A percentile compares a stretch with the other conserved stretches of the same genome.
Conservation (phyloP, 2,888 invertebrate genomes). For the Cyaniris semiargus region DNA sequence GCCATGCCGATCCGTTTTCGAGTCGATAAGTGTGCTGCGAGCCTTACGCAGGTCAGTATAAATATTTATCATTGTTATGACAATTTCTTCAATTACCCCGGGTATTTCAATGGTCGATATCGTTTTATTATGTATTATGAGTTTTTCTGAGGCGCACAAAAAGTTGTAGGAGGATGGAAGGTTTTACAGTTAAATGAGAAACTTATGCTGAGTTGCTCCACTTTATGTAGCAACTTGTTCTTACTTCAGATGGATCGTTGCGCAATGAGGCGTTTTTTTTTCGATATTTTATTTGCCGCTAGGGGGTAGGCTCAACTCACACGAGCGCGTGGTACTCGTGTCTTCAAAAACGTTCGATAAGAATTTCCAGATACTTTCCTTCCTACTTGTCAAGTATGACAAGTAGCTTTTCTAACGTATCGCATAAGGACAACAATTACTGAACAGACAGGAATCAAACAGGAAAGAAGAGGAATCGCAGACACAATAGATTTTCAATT, state of each 20-base stretch:
- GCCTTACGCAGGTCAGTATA: conserved; percentile 10
- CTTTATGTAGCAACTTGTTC: not conserved
- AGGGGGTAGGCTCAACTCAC: no score
- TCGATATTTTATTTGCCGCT: no score
- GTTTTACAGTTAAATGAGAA: conserved; percentile 6
- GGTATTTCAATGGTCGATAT: conserved; percentile 12
- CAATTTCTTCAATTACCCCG: conserved; percentile 16
- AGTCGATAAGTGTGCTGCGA: not conserved
- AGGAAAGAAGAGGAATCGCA: no score
- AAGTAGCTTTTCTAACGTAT: no score
- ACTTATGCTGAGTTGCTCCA: not conserved
- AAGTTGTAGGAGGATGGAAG: not conserved
- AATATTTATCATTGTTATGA: conserved; percentile 24
- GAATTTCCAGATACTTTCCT: no score
- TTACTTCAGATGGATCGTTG: not conserved
- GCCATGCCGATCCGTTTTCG: not conserved
- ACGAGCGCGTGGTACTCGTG: no score
- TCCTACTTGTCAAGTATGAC: no score
- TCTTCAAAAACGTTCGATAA: no score
- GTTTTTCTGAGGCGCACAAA: not conserved
- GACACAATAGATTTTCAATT: no score
- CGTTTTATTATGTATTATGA: conserved; percentile 18
- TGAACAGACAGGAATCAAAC: no score
- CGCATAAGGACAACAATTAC: no score
- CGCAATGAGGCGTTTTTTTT: not conserved